Base-by-base conservation (phyloP, 1,140 invertebrate species). In the Lordiphosa mommai region DNA sequence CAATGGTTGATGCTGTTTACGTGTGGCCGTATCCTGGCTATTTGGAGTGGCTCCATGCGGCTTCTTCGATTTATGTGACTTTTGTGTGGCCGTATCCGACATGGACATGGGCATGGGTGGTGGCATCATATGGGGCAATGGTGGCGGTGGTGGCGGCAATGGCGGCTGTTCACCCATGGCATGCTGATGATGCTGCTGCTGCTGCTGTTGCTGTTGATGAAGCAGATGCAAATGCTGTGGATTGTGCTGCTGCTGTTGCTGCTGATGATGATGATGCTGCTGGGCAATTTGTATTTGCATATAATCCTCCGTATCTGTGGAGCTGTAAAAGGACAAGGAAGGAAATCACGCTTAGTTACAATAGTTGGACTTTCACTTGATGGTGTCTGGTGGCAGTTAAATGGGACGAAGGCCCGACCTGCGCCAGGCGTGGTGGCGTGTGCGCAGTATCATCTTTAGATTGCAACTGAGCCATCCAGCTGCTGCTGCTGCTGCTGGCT, bases 1-100 rank as follows among this genome's bases (percentile, higher is more conserved):
- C 2, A 96, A 88, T 0, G 94, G 95, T 86, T 94, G 94, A 43
- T 92, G 91, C 33, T 90, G 89, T 84, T 89, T 90, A 66, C 89
- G 84, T n/a, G 84, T 89, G 63, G 65, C 72, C 36, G 89, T 87
- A 56, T 85, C 80, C 58, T 89, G 80, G 50, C 90, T 90, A 59
- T 59, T 93, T 89, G 77, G 92, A 59, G 61, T 92, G 90, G 27
- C 47, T 12, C 51, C 63, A 12, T 80, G 53, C 12, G 70, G 41
- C 47, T 86, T 87, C 59, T 69, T 70, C n/a, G 64, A 59, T 34
- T 80, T 87, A 16, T 79, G 69, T 30, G 76, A 56, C 37, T 87
- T 80, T 40, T 43, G 12, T 7, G 40, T 51, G 16, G 34, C 14
- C 30, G 52, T 61, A 0, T 29, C 65, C 1, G 67, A 41, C 52